Evolutionary conservation across 2,888 invertebrate species (phyloP).

Genomic region (Eumacrocentrus americanus): DNA sequence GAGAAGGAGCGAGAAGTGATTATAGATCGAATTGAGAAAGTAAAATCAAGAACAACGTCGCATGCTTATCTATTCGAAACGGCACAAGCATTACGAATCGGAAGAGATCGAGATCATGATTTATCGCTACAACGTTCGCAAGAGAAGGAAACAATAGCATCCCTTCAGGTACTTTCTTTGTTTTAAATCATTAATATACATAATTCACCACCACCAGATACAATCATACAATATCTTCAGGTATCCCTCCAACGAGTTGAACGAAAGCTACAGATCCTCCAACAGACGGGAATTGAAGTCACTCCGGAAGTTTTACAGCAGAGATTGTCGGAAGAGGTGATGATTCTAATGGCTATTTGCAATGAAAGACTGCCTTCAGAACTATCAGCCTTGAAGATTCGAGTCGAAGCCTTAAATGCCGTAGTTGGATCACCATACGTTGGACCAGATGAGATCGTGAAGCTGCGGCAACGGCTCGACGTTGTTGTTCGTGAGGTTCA

Average conservation of each 20-base stretch:
- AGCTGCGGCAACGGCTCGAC: constrained; percentile 58
- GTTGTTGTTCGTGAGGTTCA: constrained; percentile 70
- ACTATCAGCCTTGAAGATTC: constrained; percentile 68
- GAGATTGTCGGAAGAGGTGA: constrained; percentile 77
- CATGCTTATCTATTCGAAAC: constrained; percentile 50
- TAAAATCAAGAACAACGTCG: constrained; percentile 47
- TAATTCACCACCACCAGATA: too few species aligned
- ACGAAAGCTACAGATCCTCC: constrained; percentile 70
- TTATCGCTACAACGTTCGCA: constrained; percentile 66
- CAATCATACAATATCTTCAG: constrained; percentile 26
- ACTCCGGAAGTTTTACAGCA: constrained; percentile 73
- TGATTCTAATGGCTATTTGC: constrained; percentile 66
- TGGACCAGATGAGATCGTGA: constrained; percentile 50
- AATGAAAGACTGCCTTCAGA: constrained; percentile 83
- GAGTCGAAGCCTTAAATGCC: constrained; percentile 71
- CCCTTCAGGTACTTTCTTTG: constrained; percentile 49
- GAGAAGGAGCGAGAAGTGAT: constrained; percentile 72
- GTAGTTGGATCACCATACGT: constrained; percentile 47
- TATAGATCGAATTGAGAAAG: constrained; percentile 49
- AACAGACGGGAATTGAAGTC: constrained; percentile 65
- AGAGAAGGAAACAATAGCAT: constrained; percentile 59
- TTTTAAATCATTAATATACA: too few species aligned
- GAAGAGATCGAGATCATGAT: constrained; percentile 68
- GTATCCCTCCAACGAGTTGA: constrained; percentile 66
- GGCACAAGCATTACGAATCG: constrained; percentile 63